Evolutionary conservation across 2,797 vertebrate genomes (phyloP).

Genomic region (Sebastes elongatus): DNA sequence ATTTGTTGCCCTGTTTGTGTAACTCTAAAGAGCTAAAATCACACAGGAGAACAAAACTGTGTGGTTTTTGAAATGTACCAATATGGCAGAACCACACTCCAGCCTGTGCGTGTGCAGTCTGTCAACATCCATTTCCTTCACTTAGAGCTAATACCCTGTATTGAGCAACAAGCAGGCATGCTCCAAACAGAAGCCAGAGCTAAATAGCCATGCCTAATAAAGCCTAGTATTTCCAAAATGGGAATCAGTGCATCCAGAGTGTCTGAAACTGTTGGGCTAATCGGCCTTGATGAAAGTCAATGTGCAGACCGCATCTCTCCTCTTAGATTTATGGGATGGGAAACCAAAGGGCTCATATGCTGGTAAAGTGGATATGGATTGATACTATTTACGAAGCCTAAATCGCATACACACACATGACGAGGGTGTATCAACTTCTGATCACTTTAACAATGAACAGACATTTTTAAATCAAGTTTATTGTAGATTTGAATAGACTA

Average conservation of each 20-base stretch:
- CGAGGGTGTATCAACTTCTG: conserved; percentile 31
- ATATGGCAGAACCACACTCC: conserved; percentile 38
- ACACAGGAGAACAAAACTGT: neutral
- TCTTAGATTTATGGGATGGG: conserved; percentile 59
- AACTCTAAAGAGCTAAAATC: conserved; percentile 25
- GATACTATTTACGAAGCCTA: conserved; percentile 46
- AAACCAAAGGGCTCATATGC: conserved; percentile 52
- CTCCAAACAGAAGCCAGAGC: conserved; percentile 71
- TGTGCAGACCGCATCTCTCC: conserved; percentile 51
- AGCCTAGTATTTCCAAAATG: conserved; percentile 67
- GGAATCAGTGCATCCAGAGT: conserved; percentile 62
- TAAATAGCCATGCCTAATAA: conserved; percentile 74
- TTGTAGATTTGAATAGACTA: neutral
- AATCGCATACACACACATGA: conserved; percentile 30
- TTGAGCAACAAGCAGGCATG: conserved; percentile 77
- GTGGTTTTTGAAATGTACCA: conserved; percentile 43
- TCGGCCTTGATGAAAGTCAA: conserved; percentile 73
- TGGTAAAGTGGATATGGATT: conserved; percentile 68
- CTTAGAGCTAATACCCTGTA: conserved; percentile 78
- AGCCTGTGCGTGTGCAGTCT: conserved; percentile 48
- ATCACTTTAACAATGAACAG: conserved; percentile 19
- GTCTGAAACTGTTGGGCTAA: conserved; percentile 71
- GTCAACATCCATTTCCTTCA: conserved; percentile 81
- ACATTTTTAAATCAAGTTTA: conserved; percentile 30
- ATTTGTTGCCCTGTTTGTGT: neutral